Percentiles rank a stretch among this genome's conserved stretches.
Evolutionary conservation across 2,888 invertebrate genomes (phyloP).

Genomic region (Pachliopta kotzebuea): DNA sequence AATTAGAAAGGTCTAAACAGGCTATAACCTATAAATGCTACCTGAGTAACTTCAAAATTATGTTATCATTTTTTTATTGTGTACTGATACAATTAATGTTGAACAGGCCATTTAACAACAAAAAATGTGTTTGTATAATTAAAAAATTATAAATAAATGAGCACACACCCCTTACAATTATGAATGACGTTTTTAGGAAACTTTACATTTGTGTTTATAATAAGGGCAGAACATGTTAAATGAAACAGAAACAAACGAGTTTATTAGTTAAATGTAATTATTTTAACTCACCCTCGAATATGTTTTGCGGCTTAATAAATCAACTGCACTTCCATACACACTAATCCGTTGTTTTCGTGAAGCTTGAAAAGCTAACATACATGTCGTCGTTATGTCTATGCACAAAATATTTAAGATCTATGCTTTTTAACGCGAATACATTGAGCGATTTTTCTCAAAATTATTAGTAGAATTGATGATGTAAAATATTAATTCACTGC

Average conservation of each 20-base stretch:
- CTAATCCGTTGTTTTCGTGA: conserved; percentile 78
- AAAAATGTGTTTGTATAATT: conserved; percentile 31
- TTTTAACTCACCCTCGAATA: conserved; percentile 68
- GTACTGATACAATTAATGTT: background rate
- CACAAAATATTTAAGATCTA: conserved; percentile 33
- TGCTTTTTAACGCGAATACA: background rate
- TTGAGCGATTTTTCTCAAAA: background rate
- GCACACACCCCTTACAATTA: conserved; percentile 55
- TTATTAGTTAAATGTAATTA: conserved; percentile 28
- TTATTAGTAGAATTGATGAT: background rate
- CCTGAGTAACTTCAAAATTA: conserved; percentile 17
- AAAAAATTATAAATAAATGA: conserved; percentile 37
- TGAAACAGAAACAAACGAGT: conserved; percentile 19
- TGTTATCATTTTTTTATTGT: background rate
- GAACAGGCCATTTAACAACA: background rate
- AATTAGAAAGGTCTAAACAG: conserved; percentile 44
- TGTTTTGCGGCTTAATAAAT: conserved; percentile 83
- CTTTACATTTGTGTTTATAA: conserved; percentile 32
- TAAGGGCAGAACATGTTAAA: conserved; percentile 20
- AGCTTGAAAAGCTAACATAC: conserved; percentile 73
- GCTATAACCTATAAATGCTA: conserved; percentile 55
- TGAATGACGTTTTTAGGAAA: conserved; percentile 42
- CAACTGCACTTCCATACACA: conserved; percentile 82
- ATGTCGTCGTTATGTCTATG: conserved; percentile 49
- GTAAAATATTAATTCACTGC: background rate